Base-by-base conservation (phyloP, 2,888 invertebrate genomes). In the Argyresthia albistria region DNA sequence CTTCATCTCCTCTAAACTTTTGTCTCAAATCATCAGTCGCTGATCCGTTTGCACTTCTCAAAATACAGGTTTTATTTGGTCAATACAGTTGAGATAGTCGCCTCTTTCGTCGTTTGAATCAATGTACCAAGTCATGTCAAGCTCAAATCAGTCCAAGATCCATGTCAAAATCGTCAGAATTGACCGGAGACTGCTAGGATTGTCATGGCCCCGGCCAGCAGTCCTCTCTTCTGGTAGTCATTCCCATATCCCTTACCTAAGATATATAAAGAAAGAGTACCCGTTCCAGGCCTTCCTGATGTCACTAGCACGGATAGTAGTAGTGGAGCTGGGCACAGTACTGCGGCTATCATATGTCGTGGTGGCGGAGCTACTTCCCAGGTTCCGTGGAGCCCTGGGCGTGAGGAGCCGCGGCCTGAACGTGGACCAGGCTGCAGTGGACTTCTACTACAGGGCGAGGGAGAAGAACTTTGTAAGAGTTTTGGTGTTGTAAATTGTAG, bases 271-370 rank as follows among this genome's bases (percentile, higher is more conserved):
- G n/a, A n/a, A n/a, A n/a, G n/a, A n/a, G n/a, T n/a, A n/a, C 43
- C 12, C 43, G 55, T 57, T 58, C 0, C 70, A 90, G 80, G 89
- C 89, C 0, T 87, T 90, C 56, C 80, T 90, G 14, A 88, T 89
- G 66, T 88, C 90, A 0, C 73, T 90, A 39, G 76, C 88, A 7
- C 77, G 89, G 0, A 58, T 89, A 37, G 72, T 93, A 3, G 79
- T 92, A 9, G 89, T 90, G 46, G 89, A 91, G 56, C 66, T 94
- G 35, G 90, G 91, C 0, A 86, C 88, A 4, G 73, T 90, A 1
- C 73, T 94, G 37, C 89, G 89, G 0, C 80, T 91, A 45, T 89
- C 93, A 0, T 95, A 93, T 65, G 88, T 95, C 12, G 91, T 92
- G 16, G 93, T 95, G 52, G 89, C 90, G 9, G 90, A 92, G 56